Base-by-base conservation (phyloP, 2,888 invertebrate species). In the Hyposoter dolosus region DNA sequence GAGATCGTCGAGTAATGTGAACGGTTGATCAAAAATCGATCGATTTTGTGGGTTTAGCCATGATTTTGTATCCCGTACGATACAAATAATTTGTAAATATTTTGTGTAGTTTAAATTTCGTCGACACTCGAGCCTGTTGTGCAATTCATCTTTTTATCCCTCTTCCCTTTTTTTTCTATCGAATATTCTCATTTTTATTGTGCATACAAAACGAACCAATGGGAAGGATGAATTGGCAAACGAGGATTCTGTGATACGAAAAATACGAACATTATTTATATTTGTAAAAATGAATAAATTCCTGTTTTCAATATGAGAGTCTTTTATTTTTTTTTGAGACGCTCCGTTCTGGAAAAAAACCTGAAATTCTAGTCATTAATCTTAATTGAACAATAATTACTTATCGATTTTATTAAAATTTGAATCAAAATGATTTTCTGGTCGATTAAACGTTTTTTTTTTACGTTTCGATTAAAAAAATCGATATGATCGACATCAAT, bases 251-350 rank as follows among this genome's bases (percentile, higher is more conserved):
- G 32, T 53, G 50, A 56, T 74, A 80, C 63, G 71, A 80, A 66
- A 63, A 76, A 78, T 78, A 63, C 47, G 32, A 82, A 79, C 66
- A 66, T 82, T 79, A 82, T 87, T 84, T 84, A 87, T 87, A 76
- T 87, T 85, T 87, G 66, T 82, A 79, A 82, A 65, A 47, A 80
- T 79, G 69, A 86, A 86, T 53, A 72, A 50, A 72, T 72, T 10
- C 35, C 53, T 53, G 28, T 53, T 53, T 53, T 32, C 53, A 53
- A 50, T 72, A 72, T 6, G 15, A 5, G 15, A 15, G 28, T 28
- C 28, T 28, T 60, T 60, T 15, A 15, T 28, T 60, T 40, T 9
- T 9, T 40, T 40, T 40, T 40, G 4, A 5, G 3, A 35, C 35
- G 35, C 35, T 28, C 28, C 28, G 28, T 28, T 28, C 28, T 3